Percentiles rank a stretch among this genome's conserved stretches.
These are phyloP conservation scores for Calyptommatus sinebrachiatus DNA, from an alignment of 2,113 vertebrate genomes.

Conservation along the genomic window DNA sequence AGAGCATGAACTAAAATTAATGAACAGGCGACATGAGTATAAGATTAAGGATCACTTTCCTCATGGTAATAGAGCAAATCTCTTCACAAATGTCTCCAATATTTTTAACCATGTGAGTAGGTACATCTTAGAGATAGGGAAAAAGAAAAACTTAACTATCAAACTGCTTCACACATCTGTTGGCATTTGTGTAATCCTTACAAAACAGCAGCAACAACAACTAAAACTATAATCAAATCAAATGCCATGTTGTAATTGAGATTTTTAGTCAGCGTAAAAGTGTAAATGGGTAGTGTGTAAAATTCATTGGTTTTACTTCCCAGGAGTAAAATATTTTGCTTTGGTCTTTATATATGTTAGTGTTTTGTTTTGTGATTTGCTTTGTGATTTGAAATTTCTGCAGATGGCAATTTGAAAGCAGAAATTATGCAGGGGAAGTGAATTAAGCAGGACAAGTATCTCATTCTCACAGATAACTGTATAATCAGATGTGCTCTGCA, in stretches of 20 bases:
- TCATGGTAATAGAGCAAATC: too few species aligned
- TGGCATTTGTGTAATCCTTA: slow-evolving; percentile 5
- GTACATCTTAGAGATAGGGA: neutral
- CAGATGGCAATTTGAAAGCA: accelerated
- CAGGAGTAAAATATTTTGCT: slow-evolving; percentile 30
- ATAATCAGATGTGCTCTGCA: too few species aligned
- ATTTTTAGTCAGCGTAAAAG: slow-evolving; percentile 38
- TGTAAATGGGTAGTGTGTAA: slow-evolving; percentile 31
- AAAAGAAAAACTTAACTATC: neutral
- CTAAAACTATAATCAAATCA: slow-evolving; percentile 6
- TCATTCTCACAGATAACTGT: neutral
- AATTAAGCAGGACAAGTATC: too few species aligned
- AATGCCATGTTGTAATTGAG: neutral
- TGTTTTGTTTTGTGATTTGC: neutral
- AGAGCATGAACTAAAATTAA: too few species aligned
- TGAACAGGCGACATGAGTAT: too few species aligned
- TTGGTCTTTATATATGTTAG: slow-evolving; percentile 4
- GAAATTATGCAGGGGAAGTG: neutral
- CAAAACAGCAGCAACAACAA: neutral
- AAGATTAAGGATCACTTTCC: too few species aligned
- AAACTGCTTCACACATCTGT: neutral
- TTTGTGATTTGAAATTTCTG: neutral
- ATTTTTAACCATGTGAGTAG: neutral
- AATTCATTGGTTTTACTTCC: slow-evolving; percentile 54
- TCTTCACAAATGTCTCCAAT: neutral